Evolutionary conservation across 1,140 invertebrate genomes (phyloP).

Genomic region (Anagrus nilaparvatae): DNA sequence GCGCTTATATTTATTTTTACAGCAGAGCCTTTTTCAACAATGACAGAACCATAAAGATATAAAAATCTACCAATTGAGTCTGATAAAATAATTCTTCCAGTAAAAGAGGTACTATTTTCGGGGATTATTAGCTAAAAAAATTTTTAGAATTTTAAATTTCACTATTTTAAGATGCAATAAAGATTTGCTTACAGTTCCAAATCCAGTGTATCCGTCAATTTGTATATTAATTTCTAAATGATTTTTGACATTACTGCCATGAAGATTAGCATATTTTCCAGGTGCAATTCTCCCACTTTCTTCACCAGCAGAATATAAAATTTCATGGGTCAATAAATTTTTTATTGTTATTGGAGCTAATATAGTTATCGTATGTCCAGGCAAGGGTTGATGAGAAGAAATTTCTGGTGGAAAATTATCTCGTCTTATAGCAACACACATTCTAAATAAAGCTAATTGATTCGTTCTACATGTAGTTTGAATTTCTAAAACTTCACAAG

Average conservation of each 20-base stretch:
- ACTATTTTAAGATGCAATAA: not conserved
- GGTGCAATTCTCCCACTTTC: constrained; percentile 52
- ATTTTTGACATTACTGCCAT: constrained; percentile 49
- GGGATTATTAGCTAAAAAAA: constrained; percentile 34
- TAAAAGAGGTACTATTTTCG: constrained; percentile 40
- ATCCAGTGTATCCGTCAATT: constrained; percentile 72
- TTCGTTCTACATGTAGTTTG: constrained; percentile 36
- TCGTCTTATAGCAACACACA: constrained; percentile 66
- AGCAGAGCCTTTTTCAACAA: constrained; percentile 39
- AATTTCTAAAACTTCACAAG: constrained; percentile 46
- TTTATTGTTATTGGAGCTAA: constrained; percentile 72
- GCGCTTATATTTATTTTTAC: constrained; percentile 69
- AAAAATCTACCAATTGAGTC: constrained; percentile 65
- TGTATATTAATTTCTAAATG: constrained; percentile 61
- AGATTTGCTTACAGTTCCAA: constrained; percentile 42
- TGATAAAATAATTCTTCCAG: constrained; percentile 48
- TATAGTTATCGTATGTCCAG: constrained; percentile 77
- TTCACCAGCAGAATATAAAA: constrained; percentile 50
- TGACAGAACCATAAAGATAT: constrained; percentile 57
- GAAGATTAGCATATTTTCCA: constrained; percentile 43
- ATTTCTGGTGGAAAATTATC: constrained; percentile 69
- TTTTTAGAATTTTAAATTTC: constrained; percentile 1
- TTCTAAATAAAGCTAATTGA: constrained; percentile 47
- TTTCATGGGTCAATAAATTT: constrained; percentile 66
- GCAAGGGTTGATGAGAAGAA: constrained; percentile 46